A percentile compares a stretch with the other conserved stretches of the same genome.
These are phyloP conservation scores for Gymnobelideus leadbeateri DNA, from an alignment of 2,113 vertebrate species.

Conservation along the genomic window DNA sequence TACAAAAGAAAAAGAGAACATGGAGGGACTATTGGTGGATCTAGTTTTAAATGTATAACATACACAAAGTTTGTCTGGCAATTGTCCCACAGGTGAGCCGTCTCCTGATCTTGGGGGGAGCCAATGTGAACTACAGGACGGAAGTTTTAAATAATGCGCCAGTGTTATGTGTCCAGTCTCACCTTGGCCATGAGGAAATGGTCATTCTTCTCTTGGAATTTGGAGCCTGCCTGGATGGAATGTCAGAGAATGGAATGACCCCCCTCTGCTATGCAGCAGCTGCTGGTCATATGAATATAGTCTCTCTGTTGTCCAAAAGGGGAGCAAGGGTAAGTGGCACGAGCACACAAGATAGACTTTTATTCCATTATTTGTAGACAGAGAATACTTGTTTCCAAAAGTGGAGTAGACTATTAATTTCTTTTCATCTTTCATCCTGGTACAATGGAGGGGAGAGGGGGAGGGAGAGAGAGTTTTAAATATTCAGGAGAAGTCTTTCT, in stretches of 20 bases:
- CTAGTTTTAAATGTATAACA: not conserved
- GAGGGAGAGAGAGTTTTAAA: not conserved
- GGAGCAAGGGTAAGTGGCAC: slow-evolving; percentile 90
- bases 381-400: not conserved
- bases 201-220: slow-evolving; percentile 93
- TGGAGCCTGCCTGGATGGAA: slow-evolving; percentile 91
- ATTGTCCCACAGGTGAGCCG: slow-evolving; percentile 92
- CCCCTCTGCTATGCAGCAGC: slow-evolving; percentile 93
- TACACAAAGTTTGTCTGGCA: slow-evolving; percentile 54
- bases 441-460: not conserved
- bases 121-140: slow-evolving; percentile 96
- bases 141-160: slow-evolving; percentile 97
- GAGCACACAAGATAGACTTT: not conserved
- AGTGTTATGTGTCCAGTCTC: slow-evolving; percentile 94
- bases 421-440: not conserved
- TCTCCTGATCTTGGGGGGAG: slow-evolving; percentile 95
- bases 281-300: slow-evolving; percentile 92
- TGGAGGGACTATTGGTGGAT: not conserved
- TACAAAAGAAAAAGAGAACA: not conserved
- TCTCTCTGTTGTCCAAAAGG: slow-evolving; percentile 91
- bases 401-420: not conserved
- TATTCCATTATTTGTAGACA: not conserved
- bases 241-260: slow-evolving; percentile 93
- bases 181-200: slow-evolving; percentile 96
- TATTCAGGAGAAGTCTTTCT: not conserved